Conservation (phyloP, 1,140 invertebrate genomes). For the Leptopilina boulardi region DNA sequence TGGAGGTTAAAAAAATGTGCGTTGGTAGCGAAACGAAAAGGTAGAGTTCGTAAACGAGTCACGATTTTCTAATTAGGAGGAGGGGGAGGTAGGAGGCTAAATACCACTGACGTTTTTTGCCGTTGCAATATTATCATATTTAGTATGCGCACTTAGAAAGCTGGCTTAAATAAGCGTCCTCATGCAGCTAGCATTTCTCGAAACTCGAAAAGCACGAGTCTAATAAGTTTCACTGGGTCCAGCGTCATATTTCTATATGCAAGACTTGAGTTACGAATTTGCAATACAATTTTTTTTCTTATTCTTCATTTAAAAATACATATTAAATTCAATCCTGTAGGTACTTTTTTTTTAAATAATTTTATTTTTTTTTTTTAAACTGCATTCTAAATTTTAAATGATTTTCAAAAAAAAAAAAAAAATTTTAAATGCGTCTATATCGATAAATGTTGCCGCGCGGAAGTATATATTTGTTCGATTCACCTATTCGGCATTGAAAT, state of each 20-base stretch:
- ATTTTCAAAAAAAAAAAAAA: not conserved
- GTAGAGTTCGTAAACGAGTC: conserved; percentile 75
- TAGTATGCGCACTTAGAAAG: conserved; percentile 76
- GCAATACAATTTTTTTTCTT: conserved; percentile 51
- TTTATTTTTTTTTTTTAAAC: not conserved
- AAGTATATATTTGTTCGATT: conserved; percentile 8
- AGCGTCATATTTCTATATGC: conserved; percentile 70
- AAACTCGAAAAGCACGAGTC: conserved; percentile 69
- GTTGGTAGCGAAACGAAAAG: conserved; percentile 68
- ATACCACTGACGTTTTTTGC: conserved; percentile 75
- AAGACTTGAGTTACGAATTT: conserved; percentile 59
- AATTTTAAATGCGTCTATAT: not conserved
- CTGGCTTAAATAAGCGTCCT: conserved; percentile 75
- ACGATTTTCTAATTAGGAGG: conserved; percentile 75
- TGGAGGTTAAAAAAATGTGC: conserved; percentile 57
- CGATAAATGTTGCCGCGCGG: not conserved
- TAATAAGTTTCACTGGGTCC: conserved; percentile 74
- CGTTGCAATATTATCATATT: conserved; percentile 77
- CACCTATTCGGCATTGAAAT: conserved; percentile 66
- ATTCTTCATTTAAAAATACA: too few relatives aligned
- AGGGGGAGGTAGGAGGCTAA: too few relatives aligned
- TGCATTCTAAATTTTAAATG: not conserved
- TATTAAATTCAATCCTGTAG: too few relatives aligned
- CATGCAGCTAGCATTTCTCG: conserved; percentile 57
- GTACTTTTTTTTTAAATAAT: too few relatives aligned